Evolutionary conservation across 2,113 vertebrate genomes (phyloP).

Genomic region (Petromus typicus): DNA sequence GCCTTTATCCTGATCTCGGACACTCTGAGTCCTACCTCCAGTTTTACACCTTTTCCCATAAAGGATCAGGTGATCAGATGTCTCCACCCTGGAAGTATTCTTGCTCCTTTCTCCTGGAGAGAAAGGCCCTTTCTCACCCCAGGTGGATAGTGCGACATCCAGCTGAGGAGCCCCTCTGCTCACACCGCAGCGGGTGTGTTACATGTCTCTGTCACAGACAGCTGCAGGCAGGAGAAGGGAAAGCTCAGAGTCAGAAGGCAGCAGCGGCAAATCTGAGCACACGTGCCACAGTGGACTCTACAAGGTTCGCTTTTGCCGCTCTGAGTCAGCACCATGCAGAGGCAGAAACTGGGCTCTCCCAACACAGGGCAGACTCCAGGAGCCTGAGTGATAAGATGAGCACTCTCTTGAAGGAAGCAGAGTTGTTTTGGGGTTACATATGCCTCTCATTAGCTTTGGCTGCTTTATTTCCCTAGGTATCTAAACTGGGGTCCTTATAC

Average conservation of each 20-base stretch:
- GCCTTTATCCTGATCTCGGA: not conserved
- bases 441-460: slow-evolving; percentile 1
- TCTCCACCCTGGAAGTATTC: not conserved
- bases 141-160: not conserved
- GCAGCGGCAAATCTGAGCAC: not conserved
- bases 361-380: too few species aligned
- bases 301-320: not conserved
- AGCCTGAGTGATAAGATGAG: not conserved
- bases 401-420: not conserved
- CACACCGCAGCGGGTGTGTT: rapidly evolving
- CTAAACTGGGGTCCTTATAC: not conserved
- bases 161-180: not conserved
- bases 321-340: not conserved
- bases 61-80: not conserved
- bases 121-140: not conserved
- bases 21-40: not conserved
- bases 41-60: not conserved
- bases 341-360: not conserved
- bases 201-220: not conserved
- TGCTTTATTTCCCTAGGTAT: not conserved
- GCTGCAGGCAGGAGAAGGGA: not conserved
- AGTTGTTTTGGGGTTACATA: not conserved
- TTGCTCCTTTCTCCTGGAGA: not conserved
- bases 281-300: not conserved
- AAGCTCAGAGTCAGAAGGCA: not conserved